These are phyloP conservation scores for Solenodon paradoxus DNA, from an alignment of 2,113 vertebrate species.

Conservation along the genomic window DNA sequence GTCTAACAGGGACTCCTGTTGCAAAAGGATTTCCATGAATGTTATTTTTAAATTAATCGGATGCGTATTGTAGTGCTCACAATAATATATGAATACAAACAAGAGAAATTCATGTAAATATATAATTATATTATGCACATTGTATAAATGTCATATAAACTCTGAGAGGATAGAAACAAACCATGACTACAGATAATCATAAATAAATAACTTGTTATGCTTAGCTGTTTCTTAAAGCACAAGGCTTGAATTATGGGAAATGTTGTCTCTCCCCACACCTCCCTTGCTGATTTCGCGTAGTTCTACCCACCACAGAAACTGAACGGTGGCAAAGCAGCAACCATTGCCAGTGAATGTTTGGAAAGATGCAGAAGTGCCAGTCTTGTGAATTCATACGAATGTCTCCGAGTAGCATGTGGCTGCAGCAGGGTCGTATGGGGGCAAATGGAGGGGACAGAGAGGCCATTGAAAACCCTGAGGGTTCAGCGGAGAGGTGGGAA, in stretches of 20 bases:
- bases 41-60: slow-evolving; percentile 62
- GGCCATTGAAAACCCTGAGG: background rate
- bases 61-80: slow-evolving; percentile 37
- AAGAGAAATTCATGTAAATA: slow-evolving; percentile 72
- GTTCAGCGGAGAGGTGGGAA: fast-evolving
- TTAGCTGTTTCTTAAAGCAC: slow-evolving; percentile 45
- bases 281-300: background rate
- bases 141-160: slow-evolving; percentile 75
- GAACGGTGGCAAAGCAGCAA: background rate
- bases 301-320: background rate
- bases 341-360: background rate
- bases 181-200: slow-evolving; percentile 73
- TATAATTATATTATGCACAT: slow-evolving; percentile 75
- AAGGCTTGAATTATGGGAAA: slow-evolving; percentile 42
- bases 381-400: background rate
- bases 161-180: slow-evolving; percentile 66
- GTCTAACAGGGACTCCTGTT: background rate
- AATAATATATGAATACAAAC: slow-evolving; percentile 75
- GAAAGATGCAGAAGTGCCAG: background rate
- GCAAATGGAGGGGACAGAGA: background rate
- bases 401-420: background rate
- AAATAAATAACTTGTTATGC: slow-evolving; percentile 66
- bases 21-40: slow-evolving; percentile 62
- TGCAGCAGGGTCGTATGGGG: background rate
- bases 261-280: background rate